Percentiles rank a stretch among this genome's conserved stretches.
Evolutionary conservation across 2,113 vertebrate species (phyloP).

Genomic region (Mastomys coucha): DNA sequence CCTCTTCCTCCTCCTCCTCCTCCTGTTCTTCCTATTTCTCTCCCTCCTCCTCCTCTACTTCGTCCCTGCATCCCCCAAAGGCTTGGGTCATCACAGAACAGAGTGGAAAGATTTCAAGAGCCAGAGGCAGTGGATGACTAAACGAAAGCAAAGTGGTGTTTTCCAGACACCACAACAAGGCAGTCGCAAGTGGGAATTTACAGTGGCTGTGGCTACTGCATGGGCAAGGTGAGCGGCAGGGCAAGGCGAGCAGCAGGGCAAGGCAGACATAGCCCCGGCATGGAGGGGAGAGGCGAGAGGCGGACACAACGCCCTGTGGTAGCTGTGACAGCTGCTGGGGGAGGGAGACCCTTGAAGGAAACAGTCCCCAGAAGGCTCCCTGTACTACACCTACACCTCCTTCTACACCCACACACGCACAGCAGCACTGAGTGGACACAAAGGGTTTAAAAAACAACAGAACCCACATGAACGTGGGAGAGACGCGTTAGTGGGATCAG

Average conservation of each 20-base stretch:
- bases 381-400: background rate
- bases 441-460: background rate
- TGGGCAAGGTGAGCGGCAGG: background rate
- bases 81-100: background rate
- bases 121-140: background rate
- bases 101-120: background rate
- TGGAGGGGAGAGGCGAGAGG: too few species aligned
- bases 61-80: too few species aligned
- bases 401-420: too few species aligned
- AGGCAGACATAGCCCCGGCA: background rate
- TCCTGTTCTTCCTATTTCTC: too few species aligned
- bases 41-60: too few species aligned
- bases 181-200: background rate
- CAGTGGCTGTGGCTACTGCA: background rate
- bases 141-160: background rate
- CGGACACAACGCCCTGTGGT: background rate
- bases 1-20: too few species aligned
- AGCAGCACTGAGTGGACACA: background rate
- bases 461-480: background rate
- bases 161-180: background rate
- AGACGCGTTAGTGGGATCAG: background rate
- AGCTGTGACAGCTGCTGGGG: background rate
- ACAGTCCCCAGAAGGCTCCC: rapidly evolving
- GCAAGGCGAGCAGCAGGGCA: too few species aligned
- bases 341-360: too few species aligned